These are phyloP conservation scores for Hemibagrus wyckioides DNA, from an alignment of 2,113 vertebrate genomes.

Conservation along the genomic window DNA sequence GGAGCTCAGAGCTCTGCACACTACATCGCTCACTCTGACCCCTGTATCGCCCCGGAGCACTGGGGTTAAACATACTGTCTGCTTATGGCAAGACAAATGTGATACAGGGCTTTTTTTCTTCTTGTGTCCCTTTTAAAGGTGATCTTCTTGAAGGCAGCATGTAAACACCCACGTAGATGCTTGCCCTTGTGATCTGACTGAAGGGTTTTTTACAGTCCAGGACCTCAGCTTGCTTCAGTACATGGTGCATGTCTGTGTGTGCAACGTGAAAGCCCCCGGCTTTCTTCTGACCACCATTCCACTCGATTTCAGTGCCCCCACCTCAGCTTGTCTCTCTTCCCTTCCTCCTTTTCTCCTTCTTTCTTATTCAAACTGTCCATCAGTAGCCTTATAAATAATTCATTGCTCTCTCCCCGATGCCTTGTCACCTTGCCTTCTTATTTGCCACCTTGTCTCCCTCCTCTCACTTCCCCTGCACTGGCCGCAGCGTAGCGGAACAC, in stretches of 20 bases:
- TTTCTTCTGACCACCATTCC: constrained; percentile 39
- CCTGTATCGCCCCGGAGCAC: constrained; percentile 11
- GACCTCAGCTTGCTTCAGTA: constrained; percentile 9
- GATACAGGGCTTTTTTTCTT: constrained; percentile 1
- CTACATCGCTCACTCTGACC: constrained; percentile 48
- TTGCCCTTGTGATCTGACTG: neutral
- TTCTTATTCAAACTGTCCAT: constrained; percentile 64
- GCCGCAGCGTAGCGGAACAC: constrained; percentile 54
- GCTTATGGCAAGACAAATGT: constrained; percentile 33
- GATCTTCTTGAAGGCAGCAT: neutral
- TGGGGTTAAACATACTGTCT: constrained; percentile 47
- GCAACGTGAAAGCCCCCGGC: constrained; percentile 30
- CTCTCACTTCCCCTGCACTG: constrained; percentile 52
- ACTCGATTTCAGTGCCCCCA: constrained; percentile 16
- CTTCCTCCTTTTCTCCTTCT: constrained; percentile 45
- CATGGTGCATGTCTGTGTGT: constrained; percentile 22
- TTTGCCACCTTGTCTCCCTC: constrained; percentile 62
- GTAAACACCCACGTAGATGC: constrained; percentile 11
- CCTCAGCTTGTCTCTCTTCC: constrained; percentile 34
- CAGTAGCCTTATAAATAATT: constrained; percentile 66
- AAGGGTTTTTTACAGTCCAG: constrained; percentile 32
- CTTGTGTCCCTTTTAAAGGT: neutral
- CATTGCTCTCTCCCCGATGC: constrained; percentile 63
- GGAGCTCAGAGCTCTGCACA: constrained; percentile 18
- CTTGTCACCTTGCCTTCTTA: constrained; percentile 65